These are phyloP conservation scores for Galeopsomyia nigrocyanea DNA, from an alignment of 2,888 invertebrate genomes.

Conservation along the genomic window DNA sequence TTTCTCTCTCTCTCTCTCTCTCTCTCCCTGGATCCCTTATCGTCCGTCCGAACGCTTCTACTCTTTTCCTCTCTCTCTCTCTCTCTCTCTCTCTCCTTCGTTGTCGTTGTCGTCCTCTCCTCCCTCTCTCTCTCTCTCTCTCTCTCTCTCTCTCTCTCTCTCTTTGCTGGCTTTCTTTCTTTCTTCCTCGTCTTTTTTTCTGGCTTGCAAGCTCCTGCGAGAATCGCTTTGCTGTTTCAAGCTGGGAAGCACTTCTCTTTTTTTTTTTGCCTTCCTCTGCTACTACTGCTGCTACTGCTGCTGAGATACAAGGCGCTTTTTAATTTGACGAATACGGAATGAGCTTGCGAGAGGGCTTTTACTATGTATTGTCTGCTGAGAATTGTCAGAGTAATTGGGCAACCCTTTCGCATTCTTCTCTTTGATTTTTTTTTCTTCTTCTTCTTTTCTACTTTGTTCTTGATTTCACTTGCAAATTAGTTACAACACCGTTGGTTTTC, in stretches of 20 bases:
- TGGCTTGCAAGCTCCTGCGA: not conserved
- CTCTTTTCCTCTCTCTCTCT: slow-evolving; percentile 47
- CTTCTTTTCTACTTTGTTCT: no score
- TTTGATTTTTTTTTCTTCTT: no score
- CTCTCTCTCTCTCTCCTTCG: slow-evolving; percentile 41
- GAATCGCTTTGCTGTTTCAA: slow-evolving; percentile 2
- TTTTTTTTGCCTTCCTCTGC: slow-evolving; percentile 18
- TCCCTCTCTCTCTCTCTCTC: slow-evolving; percentile 18
- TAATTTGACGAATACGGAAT: slow-evolving; percentile 20
- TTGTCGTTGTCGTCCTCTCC: not conserved
- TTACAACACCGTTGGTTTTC: no score
- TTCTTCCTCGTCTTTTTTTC: not conserved
- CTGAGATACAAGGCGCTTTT: slow-evolving; percentile 16
- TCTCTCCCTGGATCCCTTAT: slow-evolving; percentile 63
- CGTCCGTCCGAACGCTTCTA: slow-evolving; percentile 60
- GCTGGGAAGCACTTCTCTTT: not conserved
- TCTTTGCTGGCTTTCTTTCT: slow-evolving; percentile 26
- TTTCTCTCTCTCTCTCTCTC: slow-evolving; percentile 46
- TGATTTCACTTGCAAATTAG: no score
- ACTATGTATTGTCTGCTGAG: not conserved
- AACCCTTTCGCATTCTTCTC: not conserved
- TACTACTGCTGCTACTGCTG: slow-evolving; percentile 12
- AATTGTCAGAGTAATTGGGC: slow-evolving; percentile 1
- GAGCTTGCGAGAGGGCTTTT: not conserved
- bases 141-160: slow-evolving; percentile 12